Conservation (phyloP, 2,113 vertebrate genomes). For the Panurus biarmicus region DNA sequence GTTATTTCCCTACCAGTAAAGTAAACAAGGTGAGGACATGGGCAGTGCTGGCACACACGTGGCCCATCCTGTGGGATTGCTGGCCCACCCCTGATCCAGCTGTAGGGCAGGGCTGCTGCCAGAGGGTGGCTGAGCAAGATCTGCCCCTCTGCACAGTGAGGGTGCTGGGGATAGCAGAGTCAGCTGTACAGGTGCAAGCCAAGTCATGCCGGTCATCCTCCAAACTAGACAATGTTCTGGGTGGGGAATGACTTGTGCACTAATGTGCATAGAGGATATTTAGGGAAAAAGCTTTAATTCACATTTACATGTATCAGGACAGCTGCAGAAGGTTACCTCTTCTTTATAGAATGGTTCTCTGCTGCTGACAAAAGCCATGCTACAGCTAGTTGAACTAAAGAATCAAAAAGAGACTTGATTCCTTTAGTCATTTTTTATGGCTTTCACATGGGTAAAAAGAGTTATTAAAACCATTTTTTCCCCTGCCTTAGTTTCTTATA, state of each 20-base stretch:
- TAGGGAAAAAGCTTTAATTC: not conserved
- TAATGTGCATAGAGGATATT: not conserved
- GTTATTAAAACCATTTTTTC: not conserved
- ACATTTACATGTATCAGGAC: not conserved
- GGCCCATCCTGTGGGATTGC: not conserved
- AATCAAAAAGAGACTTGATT: not conserved
- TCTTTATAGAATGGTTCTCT: not conserved
- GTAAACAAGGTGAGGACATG: not conserved
- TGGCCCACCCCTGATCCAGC: not conserved
- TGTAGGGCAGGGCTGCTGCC: not conserved
- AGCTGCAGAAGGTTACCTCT: not conserved
- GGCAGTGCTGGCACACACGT: fast-evolving
- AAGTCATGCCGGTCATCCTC: not conserved
- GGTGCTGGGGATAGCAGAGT: not conserved
- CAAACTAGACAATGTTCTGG: not conserved
- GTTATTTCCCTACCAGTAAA: not conserved
- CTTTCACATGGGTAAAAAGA: not conserved
- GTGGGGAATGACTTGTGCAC: not conserved
- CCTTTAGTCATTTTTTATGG: not conserved
- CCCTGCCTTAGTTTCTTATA: not conserved
- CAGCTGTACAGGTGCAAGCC: not conserved
- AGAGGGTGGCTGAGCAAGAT: not conserved
- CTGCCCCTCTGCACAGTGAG: not conserved
- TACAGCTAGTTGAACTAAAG: not conserved
- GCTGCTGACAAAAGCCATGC: not conserved